phyloP scores from a whole-genome alignment of 2,113 vertebrate species.

The Electrona antarctica region DNA sequence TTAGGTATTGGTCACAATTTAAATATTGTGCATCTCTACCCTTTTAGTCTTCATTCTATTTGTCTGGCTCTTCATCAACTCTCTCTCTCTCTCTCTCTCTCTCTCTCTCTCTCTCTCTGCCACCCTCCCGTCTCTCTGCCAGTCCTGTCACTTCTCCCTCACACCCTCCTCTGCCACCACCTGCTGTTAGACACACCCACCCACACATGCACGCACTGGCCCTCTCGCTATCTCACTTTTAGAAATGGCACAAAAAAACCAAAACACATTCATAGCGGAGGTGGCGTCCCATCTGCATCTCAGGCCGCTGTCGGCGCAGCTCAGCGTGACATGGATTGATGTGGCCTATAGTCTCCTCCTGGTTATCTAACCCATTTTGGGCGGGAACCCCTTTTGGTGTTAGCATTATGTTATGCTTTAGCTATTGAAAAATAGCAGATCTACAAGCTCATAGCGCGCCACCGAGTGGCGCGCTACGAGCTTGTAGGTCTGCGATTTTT shows the following conservation, averaged over 20 bases:
- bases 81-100: background rate
- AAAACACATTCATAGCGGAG: too few species aligned
- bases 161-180: background rate
- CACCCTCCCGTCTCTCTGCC: background rate
- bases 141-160: background rate
- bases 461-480: too few species aligned
- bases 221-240: background rate
- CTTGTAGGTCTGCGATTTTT: too few species aligned
- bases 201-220: background rate
- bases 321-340: background rate
- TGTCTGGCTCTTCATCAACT: background rate
- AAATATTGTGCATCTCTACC: too few species aligned
- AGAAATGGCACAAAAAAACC: slow-evolving; percentile 1
- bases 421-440: too few species aligned
- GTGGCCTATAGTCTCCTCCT: too few species aligned
- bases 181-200: background rate
- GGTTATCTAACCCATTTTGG: too few species aligned
- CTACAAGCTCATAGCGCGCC: too few species aligned
- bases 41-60: background rate
- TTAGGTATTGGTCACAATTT: too few species aligned
- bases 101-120: background rate
- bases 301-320: background rate
- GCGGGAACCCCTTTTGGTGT: too few species aligned
- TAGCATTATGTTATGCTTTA: too few species aligned
- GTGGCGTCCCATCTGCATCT: background rate